Percentiles rank a stretch among this genome's conserved stretches.
phyloP scores from a whole-genome alignment of 2,888 invertebrate species.

The Trissolcus brochymenae region DNA sequence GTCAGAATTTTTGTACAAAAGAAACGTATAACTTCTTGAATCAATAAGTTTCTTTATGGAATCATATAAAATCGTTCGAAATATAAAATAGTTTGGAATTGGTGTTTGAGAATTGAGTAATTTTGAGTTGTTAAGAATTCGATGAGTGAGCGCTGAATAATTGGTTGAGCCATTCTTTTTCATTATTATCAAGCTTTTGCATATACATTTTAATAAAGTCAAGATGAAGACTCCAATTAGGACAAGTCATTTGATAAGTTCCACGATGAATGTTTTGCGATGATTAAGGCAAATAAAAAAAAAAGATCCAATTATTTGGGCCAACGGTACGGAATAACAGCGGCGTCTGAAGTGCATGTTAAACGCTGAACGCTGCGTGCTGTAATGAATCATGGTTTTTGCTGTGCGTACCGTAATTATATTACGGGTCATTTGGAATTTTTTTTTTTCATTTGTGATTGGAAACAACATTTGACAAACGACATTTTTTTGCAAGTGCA shows the following conservation, averaged over 20 bases:
- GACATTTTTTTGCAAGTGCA: too few species aligned
- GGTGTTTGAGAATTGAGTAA: too few species aligned
- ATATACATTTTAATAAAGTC: too few species aligned
- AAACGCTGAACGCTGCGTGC: constrained; percentile 1
- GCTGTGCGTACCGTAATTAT: too few species aligned
- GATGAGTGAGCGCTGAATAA: too few species aligned
- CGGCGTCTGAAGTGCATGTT: constrained; percentile 16
- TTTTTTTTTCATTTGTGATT: neutral
- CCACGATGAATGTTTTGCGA: constrained; percentile 16
- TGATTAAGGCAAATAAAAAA: constrained; percentile 1
- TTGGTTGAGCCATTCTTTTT: too few species aligned
- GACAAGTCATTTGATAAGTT: constrained; percentile 16
- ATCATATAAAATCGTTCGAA: constrained; percentile 20
- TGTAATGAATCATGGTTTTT: neutral
- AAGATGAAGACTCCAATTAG: constrained; percentile 23
- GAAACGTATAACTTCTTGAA: constrained; percentile 26
- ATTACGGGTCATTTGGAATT: constrained; percentile 16
- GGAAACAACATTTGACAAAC: too few species aligned
- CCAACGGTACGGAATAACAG: constrained; percentile 21
- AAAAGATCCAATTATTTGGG: constrained; percentile 25
- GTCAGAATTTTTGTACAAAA: constrained; percentile 16
- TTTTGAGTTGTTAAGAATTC: too few species aligned
- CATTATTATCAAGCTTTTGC: too few species aligned
- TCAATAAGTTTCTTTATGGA: constrained; percentile 31
- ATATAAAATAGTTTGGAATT: constrained; percentile 3